These are phyloP conservation scores for Platyura marginata DNA, from an alignment of 1,140 invertebrate genomes.

Conservation along the genomic window DNA sequence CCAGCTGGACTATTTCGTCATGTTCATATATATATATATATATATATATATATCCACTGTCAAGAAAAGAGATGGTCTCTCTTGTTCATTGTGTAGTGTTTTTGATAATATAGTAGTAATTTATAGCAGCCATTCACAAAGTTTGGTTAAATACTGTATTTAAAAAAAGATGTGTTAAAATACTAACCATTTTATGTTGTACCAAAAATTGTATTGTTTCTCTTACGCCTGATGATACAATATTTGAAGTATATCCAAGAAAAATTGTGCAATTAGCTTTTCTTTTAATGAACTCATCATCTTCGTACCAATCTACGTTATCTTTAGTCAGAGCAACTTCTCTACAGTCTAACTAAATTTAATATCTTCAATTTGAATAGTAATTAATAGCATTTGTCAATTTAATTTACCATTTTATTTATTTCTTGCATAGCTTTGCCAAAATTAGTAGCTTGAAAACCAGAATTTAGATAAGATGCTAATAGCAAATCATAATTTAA, in stretches of 20 bases:
- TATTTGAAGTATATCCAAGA: slow-evolving; percentile 94
- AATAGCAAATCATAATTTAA: slow-evolving; percentile 76
- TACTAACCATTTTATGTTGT: slow-evolving; percentile 47
- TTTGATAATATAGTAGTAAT: neutral
- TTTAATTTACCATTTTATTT: slow-evolving; percentile 61
- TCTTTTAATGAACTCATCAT: slow-evolving; percentile 61
- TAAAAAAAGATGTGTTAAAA: too few relatives aligned
- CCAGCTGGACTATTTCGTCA: too few relatives aligned
- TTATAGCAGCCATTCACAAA: too few relatives aligned
- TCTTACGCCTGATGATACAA: slow-evolving; percentile 85
- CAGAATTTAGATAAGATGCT: slow-evolving; percentile 57
- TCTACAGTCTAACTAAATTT: slow-evolving; percentile 30
- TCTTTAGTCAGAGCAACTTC: slow-evolving; percentile 42
- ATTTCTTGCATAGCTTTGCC: slow-evolving; percentile 80
- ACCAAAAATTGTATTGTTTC: slow-evolving; percentile 82
- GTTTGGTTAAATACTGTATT: too few relatives aligned
- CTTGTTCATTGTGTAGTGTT: neutral
- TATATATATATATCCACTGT: too few relatives aligned
- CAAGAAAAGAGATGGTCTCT: too few relatives aligned
- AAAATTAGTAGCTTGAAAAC: slow-evolving; percentile 95
- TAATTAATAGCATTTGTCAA: neutral
- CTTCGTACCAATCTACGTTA: slow-evolving; percentile 42
- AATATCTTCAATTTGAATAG: neutral
- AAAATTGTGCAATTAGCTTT: slow-evolving; percentile 87
- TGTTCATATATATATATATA: too few relatives aligned